Percentiles rank a stretch among this genome's conserved stretches.
These are phyloP conservation scores for Thaumetopoea pityocampa DNA, from an alignment of 1,140 invertebrate genomes.

Conservation along the genomic window DNA sequence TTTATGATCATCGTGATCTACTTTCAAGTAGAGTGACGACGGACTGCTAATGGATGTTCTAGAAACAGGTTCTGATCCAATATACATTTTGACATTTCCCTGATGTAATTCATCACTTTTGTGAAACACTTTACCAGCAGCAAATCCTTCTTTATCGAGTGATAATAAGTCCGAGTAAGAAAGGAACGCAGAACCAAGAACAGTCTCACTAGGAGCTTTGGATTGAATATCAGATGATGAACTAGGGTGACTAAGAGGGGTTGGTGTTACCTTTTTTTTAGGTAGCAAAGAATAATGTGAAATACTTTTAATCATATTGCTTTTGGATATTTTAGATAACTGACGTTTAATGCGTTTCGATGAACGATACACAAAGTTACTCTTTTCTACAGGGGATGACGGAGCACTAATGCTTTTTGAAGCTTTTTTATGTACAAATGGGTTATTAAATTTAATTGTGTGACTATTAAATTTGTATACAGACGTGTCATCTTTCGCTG, in stretches of 20 bases:
- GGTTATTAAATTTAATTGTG: slow-evolving; percentile 58
- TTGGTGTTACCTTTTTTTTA: slow-evolving; percentile 50
- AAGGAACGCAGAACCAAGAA: slow-evolving; percentile 59
- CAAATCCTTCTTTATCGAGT: slow-evolving; percentile 46
- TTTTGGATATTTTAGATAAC: slow-evolving; percentile 61
- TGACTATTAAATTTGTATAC: slow-evolving; percentile 45
- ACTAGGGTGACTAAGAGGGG: slow-evolving; percentile 48
- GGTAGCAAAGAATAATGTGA: slow-evolving; percentile 63
- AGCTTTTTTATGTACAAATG: slow-evolving; percentile 56
- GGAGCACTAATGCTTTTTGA: slow-evolving; percentile 59
- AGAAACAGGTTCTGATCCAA: slow-evolving; percentile 64
- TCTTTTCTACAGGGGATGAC: slow-evolving; percentile 60
- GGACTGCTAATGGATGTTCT: slow-evolving; percentile 54
- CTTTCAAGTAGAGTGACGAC: slow-evolving; percentile 36
- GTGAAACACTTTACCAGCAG: slow-evolving; percentile 37
- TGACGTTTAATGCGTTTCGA: slow-evolving; percentile 58
- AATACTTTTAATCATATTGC: slow-evolving; percentile 66
- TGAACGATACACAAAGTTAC: slow-evolving; percentile 61
- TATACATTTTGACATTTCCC: slow-evolving; percentile 60
- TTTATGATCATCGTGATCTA: slow-evolving; percentile 44
- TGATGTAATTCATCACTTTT: slow-evolving; percentile 54
- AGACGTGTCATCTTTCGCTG: slow-evolving; percentile 34
- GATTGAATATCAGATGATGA: slow-evolving; percentile 54
- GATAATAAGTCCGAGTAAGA: slow-evolving; percentile 63
- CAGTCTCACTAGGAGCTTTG: slow-evolving; percentile 57